A percentile compares a stretch with the other conserved stretches of the same genome.
These are phyloP conservation scores for Calephelis virginiensis DNA, from an alignment of 1,140 invertebrate species.

Conservation along the genomic window DNA sequence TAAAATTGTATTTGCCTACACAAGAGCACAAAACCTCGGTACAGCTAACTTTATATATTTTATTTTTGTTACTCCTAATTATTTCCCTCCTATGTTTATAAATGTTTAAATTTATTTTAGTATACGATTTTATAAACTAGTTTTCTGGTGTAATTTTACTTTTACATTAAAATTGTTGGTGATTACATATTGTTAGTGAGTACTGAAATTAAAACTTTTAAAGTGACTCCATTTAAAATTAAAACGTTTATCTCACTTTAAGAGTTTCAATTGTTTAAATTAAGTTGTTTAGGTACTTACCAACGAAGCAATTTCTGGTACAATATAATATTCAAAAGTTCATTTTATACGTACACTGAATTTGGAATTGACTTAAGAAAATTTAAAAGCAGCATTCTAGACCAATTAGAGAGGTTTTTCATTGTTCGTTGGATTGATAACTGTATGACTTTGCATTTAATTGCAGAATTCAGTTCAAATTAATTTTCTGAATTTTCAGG, in stretches of 20 bases:
- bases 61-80: slow-evolving; percentile 9
- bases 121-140: background rate
- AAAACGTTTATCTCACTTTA: background rate
- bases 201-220: background rate
- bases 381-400: slow-evolving; percentile 6
- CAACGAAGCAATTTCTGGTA: slow-evolving; percentile 5
- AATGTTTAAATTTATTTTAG: background rate
- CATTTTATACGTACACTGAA: background rate
- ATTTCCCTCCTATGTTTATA: slow-evolving; percentile 1
- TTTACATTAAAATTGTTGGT: background rate
- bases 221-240: background rate
- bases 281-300: background rate
- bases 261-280: background rate
- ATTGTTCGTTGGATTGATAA: too few relatives aligned
- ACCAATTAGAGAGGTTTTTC: too few relatives aligned
- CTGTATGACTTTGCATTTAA: too few relatives aligned
- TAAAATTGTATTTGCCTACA: slow-evolving; percentile 1
- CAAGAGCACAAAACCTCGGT: background rate
- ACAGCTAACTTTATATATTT: background rate
- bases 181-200: too few relatives aligned
- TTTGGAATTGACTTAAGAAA: background rate
- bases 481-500: too few relatives aligned
- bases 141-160: slow-evolving; percentile 1
- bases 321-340: background rate
- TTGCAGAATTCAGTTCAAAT: too few relatives aligned